These are phyloP conservation scores for Drosophila burlai DNA, from an alignment of 1,140 invertebrate genomes.

Conservation along the genomic window DNA sequence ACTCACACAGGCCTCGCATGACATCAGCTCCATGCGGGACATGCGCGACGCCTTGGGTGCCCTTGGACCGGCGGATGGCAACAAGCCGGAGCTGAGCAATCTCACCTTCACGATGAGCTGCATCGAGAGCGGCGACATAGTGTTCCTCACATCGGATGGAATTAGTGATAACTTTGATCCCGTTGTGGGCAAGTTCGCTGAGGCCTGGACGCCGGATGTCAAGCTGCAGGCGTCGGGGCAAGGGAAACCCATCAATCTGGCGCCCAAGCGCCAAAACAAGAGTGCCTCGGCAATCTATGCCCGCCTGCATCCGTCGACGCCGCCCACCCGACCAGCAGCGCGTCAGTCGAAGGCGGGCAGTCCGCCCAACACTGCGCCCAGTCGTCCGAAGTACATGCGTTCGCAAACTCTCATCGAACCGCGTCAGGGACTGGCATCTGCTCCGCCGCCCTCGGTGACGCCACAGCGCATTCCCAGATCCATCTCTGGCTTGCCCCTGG, in stretches of 20 bases:
- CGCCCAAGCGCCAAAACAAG: constrained; percentile 83
- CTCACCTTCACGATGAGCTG: constrained; percentile 95
- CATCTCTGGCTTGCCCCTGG: constrained; percentile 88
- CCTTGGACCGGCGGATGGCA: constrained; percentile 94
- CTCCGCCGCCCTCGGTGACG: constrained; percentile 48
- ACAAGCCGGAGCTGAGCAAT: constrained; percentile 95
- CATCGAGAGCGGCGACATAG: constrained; percentile 93
- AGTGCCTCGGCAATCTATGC: constrained; percentile 79
- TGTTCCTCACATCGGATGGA: constrained; percentile 96
- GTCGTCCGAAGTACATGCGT: constrained; percentile 84
- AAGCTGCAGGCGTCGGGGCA: constrained; percentile 60
- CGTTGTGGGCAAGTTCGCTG: constrained; percentile 96
- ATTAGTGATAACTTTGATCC: constrained; percentile 98
- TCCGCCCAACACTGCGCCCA: constrained; percentile 59
- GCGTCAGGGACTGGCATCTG: constrained; percentile 48
- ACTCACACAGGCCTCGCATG: constrained; percentile 94
- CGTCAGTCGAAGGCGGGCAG: constrained; percentile 62
- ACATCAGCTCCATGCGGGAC: constrained; percentile 94
- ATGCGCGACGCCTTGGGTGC: constrained; percentile 97
- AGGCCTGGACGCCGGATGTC: constrained; percentile 77
- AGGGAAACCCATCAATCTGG: constrained; percentile 38
- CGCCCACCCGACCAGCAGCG: constrained; percentile 62
- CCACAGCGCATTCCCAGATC: constrained; percentile 84
- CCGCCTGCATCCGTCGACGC: constrained; percentile 63
- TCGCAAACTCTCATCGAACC: constrained; percentile 86